Base-by-base conservation (phyloP, 2,888 invertebrate genomes). In the Thymelicus lineola region DNA sequence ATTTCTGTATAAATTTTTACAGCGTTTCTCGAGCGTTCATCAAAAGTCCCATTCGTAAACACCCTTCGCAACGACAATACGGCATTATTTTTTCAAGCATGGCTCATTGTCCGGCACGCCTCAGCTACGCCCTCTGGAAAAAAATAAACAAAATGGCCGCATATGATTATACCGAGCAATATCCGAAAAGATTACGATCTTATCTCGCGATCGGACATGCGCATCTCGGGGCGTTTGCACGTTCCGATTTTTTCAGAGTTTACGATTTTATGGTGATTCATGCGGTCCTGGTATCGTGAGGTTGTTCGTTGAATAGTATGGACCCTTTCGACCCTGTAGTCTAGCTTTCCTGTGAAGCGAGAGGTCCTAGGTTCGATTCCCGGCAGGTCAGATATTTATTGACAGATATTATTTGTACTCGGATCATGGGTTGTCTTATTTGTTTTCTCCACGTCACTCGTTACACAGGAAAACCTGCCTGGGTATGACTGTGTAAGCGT, bases 121-220 rank as follows among this genome's bases (percentile, higher is more conserved):
- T 84, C 82, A 81, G 79, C 77, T 86, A 83, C 89, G 88, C 85
- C 86, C 82, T 83, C 79, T 78, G 76, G 74, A 79, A 79, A 74
- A 79, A 80, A 85, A 81, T 78, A 81, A 83, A 81, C 80, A 79
- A 80, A 87, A 87, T 86, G 78, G 77, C 82, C 85, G 93, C 93
- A 93, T 93, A 92, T 91, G 93, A 93, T 93, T 93, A 93, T 87
- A 79, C 84, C 88, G 91, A 89, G 92, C 92, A 92, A 91, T 93
- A 93, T 92, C 92, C 91, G 89, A 88, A 89, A 89, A 90, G 93
- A 93, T 93, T 85, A 82, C 85, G 78, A 93, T 93, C 93, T 93
- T 93, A 93, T 93, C 93, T 84, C 72, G 73, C 77, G 80, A 92
- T 92, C 93, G 82, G 85, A 92, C 91, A 89, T 86, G 87, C 86